These are phyloP conservation scores for Neostethus bicornis DNA, from an alignment of 2,797 vertebrate species.

Conservation along the genomic window DNA sequence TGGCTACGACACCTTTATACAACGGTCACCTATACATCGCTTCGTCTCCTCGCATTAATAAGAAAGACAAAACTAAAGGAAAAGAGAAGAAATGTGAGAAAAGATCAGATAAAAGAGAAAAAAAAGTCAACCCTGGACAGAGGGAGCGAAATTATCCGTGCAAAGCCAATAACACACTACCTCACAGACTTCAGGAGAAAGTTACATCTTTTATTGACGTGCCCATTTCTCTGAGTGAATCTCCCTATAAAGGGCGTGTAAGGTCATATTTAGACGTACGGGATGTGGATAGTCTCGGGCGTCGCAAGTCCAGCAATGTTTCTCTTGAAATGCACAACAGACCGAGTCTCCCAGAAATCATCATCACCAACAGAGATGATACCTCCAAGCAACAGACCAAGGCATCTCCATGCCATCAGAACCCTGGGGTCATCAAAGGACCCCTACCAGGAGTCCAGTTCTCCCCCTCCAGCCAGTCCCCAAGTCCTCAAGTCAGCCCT, in stretches of 20 bases:
- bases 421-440: constrained; percentile 23
- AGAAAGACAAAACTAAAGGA: constrained; percentile 48
- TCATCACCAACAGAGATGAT: constrained; percentile 71
- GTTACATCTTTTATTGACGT: constrained; percentile 87
- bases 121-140: constrained; percentile 25
- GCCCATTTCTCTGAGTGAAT: constrained; percentile 84
- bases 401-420: constrained; percentile 3
- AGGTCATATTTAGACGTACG: constrained; percentile 82
- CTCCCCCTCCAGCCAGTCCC: constrained; percentile 17
- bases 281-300: constrained; percentile 67
- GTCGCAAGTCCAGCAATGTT: constrained; percentile 32
- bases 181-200: constrained; percentile 81
- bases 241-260: constrained; percentile 81
- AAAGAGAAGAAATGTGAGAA: constrained; percentile 64
- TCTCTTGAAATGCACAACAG: constrained; percentile 63
- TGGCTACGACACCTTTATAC: constrained; percentile 69
- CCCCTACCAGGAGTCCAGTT: constrained; percentile 47
- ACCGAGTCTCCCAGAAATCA: constrained; percentile 72
- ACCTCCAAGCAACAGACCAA: constrained; percentile 27
- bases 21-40: constrained; percentile 67
- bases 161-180: constrained; percentile 67
- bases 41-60: constrained; percentile 49
- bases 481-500: constrained; percentile 30
- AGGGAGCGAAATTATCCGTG: constrained; percentile 54
- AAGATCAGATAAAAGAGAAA: constrained; percentile 32